A percentile compares a stretch with the other conserved stretches of the same genome.
These are phyloP conservation scores for Philereme vetulata DNA, from an alignment of 2,888 invertebrate species.

Conservation along the genomic window DNA sequence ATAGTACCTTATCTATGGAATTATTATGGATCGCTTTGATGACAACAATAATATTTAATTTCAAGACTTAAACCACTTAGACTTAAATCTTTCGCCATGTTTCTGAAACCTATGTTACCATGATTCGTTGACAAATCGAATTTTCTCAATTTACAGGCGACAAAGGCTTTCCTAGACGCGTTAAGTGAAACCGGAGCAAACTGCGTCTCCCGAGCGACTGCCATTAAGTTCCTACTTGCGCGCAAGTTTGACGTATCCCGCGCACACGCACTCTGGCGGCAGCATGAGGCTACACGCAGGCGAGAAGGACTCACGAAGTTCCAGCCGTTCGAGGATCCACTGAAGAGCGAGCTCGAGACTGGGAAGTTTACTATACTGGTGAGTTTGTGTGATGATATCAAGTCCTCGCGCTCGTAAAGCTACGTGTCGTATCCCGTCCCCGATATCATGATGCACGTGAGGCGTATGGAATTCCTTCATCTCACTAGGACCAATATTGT, in stretches of 20 bases:
- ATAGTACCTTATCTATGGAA: too few relatives aligned
- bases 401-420: too few relatives aligned
- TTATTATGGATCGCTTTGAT: too few relatives aligned
- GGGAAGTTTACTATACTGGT: constrained; percentile 98
- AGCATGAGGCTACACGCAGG: constrained; percentile 94
- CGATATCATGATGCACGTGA: too few relatives aligned
- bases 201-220: constrained; percentile 92
- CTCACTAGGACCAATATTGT: too few relatives aligned
- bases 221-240: constrained; percentile 95
- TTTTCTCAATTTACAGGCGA: constrained; percentile 84
- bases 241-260: constrained; percentile 97
- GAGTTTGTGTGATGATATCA: constrained; percentile 53
- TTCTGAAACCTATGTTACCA: not conserved
- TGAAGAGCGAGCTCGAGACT: constrained; percentile 93
- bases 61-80: too few relatives aligned
- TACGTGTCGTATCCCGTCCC: too few relatives aligned
- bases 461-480: too few relatives aligned
- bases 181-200: constrained; percentile 84
- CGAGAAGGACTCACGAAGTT: constrained; percentile 94
- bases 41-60: too few relatives aligned
- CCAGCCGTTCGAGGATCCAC: constrained; percentile 91
- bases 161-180: constrained; percentile 91
- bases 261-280: constrained; percentile 95
- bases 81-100: too few relatives aligned
- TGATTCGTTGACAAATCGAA: not conserved